Conservation (phyloP, 2,113 vertebrate species). For the Corythoichthys haematopterus region DNA sequence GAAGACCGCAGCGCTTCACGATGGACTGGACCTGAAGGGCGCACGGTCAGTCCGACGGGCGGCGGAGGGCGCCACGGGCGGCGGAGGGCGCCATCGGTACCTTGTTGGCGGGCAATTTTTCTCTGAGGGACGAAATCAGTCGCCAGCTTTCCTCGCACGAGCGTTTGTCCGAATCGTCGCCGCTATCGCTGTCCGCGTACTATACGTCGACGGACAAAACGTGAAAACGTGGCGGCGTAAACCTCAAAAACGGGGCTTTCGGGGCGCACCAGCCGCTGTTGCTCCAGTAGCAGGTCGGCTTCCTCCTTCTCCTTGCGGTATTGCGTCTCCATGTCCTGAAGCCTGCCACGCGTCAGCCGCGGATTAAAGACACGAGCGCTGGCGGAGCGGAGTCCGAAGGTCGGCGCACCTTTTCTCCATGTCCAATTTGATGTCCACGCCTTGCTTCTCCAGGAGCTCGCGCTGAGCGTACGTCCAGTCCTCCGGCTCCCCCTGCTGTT, state of each 20-base stretch:
- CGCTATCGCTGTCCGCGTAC: conserved; percentile 85
- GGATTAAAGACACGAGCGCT: conserved; percentile 14
- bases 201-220: not conserved
- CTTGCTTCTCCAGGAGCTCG: conserved; percentile 83
- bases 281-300: conserved; percentile 82
- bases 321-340: conserved; percentile 84
- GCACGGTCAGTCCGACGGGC: not conserved
- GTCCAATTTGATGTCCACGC: conserved; percentile 87
- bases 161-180: conserved; percentile 85
- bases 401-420: conserved; percentile 82
- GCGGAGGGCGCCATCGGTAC: conserved; percentile 20
- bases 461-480: conserved; percentile 90
- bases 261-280: conserved; percentile 80
- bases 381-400: not conserved
- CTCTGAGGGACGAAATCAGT: conserved; percentile 81
- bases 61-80: not conserved
- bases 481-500: conserved; percentile 75
- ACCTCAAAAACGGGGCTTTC: too few species aligned
- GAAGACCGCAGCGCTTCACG: conserved; percentile 82
- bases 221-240: too few species aligned
- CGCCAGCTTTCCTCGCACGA: conserved; percentile 89
- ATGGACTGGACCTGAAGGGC: conserved; percentile 78
- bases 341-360: conserved; percentile 43
- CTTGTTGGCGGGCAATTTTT: conserved; percentile 81
- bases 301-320: conserved; percentile 87